These are phyloP conservation scores for Borostomias antarcticus DNA, from an alignment of 2,797 vertebrate species.

Conservation along the genomic window DNA sequence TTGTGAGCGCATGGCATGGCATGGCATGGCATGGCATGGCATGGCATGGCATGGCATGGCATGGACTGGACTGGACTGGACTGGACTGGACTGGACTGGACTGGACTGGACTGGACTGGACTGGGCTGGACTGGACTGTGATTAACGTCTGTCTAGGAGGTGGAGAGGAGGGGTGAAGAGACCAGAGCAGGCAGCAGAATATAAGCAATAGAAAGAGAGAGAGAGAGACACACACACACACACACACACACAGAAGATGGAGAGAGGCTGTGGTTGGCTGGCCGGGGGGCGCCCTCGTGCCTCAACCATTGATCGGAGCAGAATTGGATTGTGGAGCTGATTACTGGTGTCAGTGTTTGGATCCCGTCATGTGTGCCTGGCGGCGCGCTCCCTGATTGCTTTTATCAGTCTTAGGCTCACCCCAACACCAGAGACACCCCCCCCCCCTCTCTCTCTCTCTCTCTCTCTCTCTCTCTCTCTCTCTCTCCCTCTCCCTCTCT, in stretches of 20 bases:
- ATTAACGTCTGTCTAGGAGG: conserved; percentile 55
- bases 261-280: background rate
- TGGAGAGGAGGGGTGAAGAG: conserved; percentile 49
- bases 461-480: too few species aligned
- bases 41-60: too few species aligned
- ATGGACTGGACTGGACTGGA: too few species aligned
- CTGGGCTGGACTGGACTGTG: conserved; percentile 44
- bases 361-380: conserved; percentile 18
- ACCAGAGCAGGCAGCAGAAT: too few species aligned
- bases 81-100: too few species aligned
- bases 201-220: too few species aligned
- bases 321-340: conserved; percentile 75
- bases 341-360: conserved; percentile 73
- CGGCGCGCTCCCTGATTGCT: conserved; percentile 37
- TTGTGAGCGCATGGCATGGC: too few species aligned
- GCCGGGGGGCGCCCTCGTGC: conserved; percentile 29
- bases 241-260: conserved; percentile 47
- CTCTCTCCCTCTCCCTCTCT: too few species aligned
- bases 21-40: too few species aligned
- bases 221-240: background rate
- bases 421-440: conserved; percentile 38
- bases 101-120: conserved; percentile 17
- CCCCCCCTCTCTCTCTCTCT: too few species aligned
- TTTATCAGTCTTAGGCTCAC: conserved; percentile 63
- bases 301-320: conserved; percentile 72